phyloP scores from a whole-genome alignment of 2,888 invertebrate species.

The Ophonus ardosiacus region DNA sequence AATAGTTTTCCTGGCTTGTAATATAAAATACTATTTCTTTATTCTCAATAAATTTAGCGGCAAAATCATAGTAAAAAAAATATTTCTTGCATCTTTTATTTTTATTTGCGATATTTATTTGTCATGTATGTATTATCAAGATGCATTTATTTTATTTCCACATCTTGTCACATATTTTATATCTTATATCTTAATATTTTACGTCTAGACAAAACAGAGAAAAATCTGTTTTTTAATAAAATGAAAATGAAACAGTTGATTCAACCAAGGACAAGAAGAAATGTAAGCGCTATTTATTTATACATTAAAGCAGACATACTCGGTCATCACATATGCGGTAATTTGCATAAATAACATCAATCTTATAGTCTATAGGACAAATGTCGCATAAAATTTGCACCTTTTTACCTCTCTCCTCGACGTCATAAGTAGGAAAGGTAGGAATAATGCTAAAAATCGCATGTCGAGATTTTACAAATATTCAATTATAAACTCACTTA shows the following conservation, averaged over 20 bases:
- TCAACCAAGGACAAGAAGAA: conserved; percentile 23
- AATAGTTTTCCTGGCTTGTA: too few relatives aligned
- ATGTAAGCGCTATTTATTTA: conserved; percentile 53
- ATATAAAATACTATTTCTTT: too few relatives aligned
- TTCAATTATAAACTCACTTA: too few relatives aligned
- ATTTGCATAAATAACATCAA: conserved; percentile 56
- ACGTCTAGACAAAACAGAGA: conserved; percentile 17
- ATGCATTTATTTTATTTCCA: neutral
- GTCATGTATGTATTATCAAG: neutral
- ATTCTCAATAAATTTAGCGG: too few relatives aligned
- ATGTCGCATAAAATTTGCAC: conserved; percentile 56
- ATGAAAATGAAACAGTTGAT: conserved; percentile 9
- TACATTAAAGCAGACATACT: conserved; percentile 42
- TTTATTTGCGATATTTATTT: too few relatives aligned
- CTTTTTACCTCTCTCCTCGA: conserved; percentile 40
- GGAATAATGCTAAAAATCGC: too few relatives aligned
- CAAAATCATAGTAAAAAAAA: too few relatives aligned
- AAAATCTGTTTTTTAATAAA: conserved; percentile 42
- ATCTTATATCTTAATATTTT: conserved; percentile 6
- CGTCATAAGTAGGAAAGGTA: too few relatives aligned
- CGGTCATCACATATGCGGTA: conserved; percentile 36
- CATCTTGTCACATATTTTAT: neutral
- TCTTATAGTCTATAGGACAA: conserved; percentile 34
- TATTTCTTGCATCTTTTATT: too few relatives aligned
- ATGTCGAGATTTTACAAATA: too few relatives aligned